Conservation (phyloP, 2,113 vertebrate species). For the Periophthalmodon schlosseri region DNA sequence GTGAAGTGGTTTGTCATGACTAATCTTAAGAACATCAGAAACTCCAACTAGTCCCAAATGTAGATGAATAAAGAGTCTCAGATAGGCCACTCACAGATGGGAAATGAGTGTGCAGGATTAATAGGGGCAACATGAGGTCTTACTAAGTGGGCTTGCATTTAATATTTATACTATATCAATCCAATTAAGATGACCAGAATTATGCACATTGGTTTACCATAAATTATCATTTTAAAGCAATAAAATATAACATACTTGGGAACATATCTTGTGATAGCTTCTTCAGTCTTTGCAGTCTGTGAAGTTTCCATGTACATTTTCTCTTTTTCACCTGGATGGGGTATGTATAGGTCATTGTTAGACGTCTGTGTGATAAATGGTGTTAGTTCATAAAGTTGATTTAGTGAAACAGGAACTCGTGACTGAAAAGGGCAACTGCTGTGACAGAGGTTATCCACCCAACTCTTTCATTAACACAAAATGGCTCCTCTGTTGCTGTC, state of each 20-base stretch:
- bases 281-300: background rate
- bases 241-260: no score
- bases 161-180: background rate
- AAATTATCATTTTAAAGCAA: no score
- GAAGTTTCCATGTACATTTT: background rate
- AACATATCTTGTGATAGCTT: no score
- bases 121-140: background rate
- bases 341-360: conserved; percentile 6
- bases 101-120: background rate
- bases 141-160: background rate
- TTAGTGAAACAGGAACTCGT: conserved; percentile 32
- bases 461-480: conserved; percentile 30
- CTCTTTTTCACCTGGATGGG: conserved; percentile 5
- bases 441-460: conserved; percentile 7
- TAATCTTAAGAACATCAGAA: background rate
- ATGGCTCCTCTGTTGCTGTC: conserved; percentile 23
- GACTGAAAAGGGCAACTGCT: conserved; percentile 13
- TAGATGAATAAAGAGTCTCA: background rate
- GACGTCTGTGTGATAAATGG: conserved; percentile 33
- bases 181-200: background rate
- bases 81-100: background rate
- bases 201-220: background rate
- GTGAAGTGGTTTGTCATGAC: background rate
- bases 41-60: background rate
- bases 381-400: conserved; percentile 24